Evolutionary conservation across 2,888 invertebrate species (phyloP), one percentile per base, ranked within the genome.

Genomic region (Harpalus rufipes): DNA sequence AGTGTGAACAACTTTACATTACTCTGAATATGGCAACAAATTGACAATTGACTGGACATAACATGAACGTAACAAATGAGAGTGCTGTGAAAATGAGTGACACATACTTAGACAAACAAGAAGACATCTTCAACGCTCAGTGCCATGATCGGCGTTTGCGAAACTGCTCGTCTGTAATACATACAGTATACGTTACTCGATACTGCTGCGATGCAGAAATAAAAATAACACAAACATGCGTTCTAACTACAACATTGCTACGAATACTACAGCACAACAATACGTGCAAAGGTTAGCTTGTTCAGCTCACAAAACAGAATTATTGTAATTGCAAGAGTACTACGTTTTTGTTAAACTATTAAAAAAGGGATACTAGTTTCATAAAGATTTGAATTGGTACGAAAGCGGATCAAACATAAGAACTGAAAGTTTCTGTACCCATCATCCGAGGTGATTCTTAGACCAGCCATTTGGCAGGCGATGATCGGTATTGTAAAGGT

Each of bases 41-140:
- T 32, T 32, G 14, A 51, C 39, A 44, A 74, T 14, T 39, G n/a
- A 18, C 1, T 74, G 39, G 10, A 79, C 56, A 76, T 41, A 76
- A 39, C 25, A 72, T 51, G 18, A 58, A 78, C 78, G 56, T 56
- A 63, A 41, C 41, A 41, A 58, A 58, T 78, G 78, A 80, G 63
- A 78, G 74, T 59, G 51, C 72, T 41, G 72, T 74, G 72, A 74
- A 85, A 8, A 51, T 80, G 85, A 80, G 80, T 80, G 80, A 79
- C 65, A 85, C 85, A 85, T 85, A 85, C 85, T 85, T 85, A 85
- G 79, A 85, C 80, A 85, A 72, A 68, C 59, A 84, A 84, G 63
- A 76, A 32, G 32, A 68, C 78, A 78, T 85, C 85, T 51, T 78
- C 78, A 41, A 68, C 80, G 85, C 61, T 85, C 85, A 85, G 85